phyloP scores from a whole-genome alignment of 2,113 vertebrate genomes.

The Helogale parvula region DNA sequence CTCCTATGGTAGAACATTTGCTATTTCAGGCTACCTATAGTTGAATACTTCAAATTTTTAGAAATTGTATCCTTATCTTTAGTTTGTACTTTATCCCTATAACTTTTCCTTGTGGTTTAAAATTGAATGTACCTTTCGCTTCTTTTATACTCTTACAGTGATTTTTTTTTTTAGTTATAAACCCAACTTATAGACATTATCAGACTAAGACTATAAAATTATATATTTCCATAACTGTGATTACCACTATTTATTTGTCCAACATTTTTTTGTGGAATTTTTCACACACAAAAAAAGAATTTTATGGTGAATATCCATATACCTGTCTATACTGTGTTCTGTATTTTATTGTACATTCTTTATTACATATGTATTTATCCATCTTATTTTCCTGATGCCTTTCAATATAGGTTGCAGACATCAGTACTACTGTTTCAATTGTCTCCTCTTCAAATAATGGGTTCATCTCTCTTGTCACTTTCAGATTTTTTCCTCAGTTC shows the following conservation, averaged over 20 bases:
- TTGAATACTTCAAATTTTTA: slow-evolving; percentile 26
- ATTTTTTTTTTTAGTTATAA: slow-evolving; percentile 26
- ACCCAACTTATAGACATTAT: background rate
- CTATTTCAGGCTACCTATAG: background rate
- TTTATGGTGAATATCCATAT: background rate
- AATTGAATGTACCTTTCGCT: background rate
- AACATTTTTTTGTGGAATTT: slow-evolving; percentile 1
- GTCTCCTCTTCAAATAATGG: background rate
- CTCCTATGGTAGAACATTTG: slow-evolving; percentile 2
- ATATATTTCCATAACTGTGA: background rate
- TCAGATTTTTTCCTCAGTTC: slow-evolving; percentile 6
- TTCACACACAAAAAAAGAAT: background rate
- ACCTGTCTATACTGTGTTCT: background rate
- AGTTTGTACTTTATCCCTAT: background rate
- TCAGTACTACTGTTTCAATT: background rate
- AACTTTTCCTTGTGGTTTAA: slow-evolving; percentile 24
- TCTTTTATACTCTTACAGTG: background rate
- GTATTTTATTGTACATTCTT: background rate
- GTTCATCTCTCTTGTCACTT: background rate
- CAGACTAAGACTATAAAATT: background rate
- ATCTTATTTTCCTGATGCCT: slow-evolving; percentile 19
- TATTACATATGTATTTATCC: background rate
- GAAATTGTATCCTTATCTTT: background rate
- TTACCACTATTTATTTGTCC: slow-evolving; percentile 15
- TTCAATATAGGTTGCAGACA: slow-evolving; percentile 1